Evolutionary conservation across 2,888 invertebrate genomes (phyloP).

Genomic region (Tortrix viridana): DNA sequence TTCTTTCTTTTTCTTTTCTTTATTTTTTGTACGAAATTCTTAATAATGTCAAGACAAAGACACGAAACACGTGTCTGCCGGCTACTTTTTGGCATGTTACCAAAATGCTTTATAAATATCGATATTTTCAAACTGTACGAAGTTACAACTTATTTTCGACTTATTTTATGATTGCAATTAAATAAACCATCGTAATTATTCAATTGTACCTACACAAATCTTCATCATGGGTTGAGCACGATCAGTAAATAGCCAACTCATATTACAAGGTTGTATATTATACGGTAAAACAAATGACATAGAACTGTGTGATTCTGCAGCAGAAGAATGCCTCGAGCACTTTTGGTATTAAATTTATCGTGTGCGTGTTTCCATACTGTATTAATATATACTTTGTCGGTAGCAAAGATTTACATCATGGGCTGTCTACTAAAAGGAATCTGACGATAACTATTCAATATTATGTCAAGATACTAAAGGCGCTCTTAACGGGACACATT

Average conservation of each 20-base stretch:
- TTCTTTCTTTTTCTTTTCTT: no score
- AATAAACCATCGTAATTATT: constrained; percentile 3
- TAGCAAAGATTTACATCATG: constrained; percentile 20
- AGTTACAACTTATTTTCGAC: not conserved
- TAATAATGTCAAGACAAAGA: no score
- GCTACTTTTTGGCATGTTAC: no score
- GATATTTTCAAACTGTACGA: no score
- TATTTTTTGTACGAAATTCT: no score
- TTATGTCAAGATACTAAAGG: no score
- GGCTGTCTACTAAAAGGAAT: no score
- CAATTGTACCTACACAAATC: constrained; percentile 9
- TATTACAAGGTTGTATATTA: constrained; percentile 15
- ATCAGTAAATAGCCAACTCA: constrained; percentile 10
- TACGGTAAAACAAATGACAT: constrained; percentile 7
- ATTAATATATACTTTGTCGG: not conserved
- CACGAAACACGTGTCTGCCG: no score
- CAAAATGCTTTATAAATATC: no score
- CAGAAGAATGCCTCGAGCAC: constrained; percentile 25
- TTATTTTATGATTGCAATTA: not conserved
- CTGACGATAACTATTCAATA: no score
- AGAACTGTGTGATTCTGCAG: constrained; percentile 19
- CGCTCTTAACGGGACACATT: no score
- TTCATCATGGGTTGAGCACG: not conserved
- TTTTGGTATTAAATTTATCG: constrained; percentile 15
- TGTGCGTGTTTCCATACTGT: constrained; percentile 31